phyloP scores from a whole-genome alignment of 2,888 invertebrate species.

The Acanthosepion pharaonis region DNA sequence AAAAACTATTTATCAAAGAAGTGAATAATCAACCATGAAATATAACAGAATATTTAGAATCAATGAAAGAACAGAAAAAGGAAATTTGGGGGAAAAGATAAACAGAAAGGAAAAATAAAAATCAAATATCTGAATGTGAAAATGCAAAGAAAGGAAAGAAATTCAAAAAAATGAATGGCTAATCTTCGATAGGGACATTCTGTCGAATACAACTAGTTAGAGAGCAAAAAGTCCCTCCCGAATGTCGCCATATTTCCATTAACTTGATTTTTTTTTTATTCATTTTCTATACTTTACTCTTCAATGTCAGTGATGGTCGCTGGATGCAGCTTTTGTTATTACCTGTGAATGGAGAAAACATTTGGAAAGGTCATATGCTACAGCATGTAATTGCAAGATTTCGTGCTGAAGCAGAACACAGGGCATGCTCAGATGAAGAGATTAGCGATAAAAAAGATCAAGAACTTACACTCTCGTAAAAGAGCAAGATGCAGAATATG shows the following conservation, averaged over 20 bases:
- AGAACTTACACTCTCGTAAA: background rate
- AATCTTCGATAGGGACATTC: background rate
- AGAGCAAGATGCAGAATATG: background rate
- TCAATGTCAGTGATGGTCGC: background rate
- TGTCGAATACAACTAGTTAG: background rate
- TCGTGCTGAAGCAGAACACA: background rate
- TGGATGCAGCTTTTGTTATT: background rate
- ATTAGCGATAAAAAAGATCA: background rate
- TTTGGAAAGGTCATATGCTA: background rate
- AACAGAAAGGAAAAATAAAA: too few relatives aligned
- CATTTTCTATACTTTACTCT: background rate
- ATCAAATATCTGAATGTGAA: too few relatives aligned
- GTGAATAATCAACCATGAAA: too few relatives aligned
- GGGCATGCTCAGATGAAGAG: background rate
- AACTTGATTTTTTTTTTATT: background rate
- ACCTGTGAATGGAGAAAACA: background rate
- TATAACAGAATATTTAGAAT: too few relatives aligned
- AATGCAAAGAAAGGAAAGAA: too few relatives aligned
- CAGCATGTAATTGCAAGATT: background rate
- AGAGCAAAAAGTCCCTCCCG: background rate
- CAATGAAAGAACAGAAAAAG: too few relatives aligned
- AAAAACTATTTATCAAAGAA: too few relatives aligned
- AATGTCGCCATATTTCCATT: background rate
- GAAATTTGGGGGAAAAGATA: too few relatives aligned
- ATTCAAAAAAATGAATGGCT: too few relatives aligned